phyloP scores from a whole-genome alignment of 2,888 invertebrate species.

The Drosophila yooni region DNA sequence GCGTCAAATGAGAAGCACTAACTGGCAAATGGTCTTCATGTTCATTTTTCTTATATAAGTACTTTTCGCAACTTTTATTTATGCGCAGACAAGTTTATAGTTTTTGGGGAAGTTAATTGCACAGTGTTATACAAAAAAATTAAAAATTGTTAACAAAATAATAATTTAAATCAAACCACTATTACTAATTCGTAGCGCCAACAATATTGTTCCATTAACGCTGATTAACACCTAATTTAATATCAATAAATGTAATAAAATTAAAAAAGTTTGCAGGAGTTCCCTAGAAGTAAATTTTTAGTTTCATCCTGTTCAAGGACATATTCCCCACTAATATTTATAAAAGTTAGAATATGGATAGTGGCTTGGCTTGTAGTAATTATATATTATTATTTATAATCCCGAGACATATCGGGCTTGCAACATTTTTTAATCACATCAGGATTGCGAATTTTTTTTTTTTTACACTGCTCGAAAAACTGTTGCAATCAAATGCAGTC shows the following conservation, averaged over 20 bases:
- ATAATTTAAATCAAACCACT: background rate
- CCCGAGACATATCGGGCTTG: background rate
- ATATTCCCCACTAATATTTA: background rate
- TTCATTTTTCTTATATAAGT: background rate
- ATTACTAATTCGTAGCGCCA: background rate
- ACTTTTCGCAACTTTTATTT: background rate
- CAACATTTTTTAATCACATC: background rate
- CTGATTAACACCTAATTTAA: background rate
- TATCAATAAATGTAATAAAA: background rate
- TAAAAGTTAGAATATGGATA: background rate
- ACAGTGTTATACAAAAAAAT: too few relatives aligned
- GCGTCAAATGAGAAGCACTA: background rate
- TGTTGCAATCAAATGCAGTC: background rate
- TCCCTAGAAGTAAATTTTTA: background rate
- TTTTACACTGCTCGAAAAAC: too few relatives aligned
- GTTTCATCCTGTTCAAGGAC: background rate
- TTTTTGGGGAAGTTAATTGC: too few relatives aligned
- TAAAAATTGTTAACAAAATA: background rate
- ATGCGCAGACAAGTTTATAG: background rate
- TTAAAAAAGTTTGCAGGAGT: background rate
- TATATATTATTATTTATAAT: background rate
- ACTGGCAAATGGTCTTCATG: background rate
- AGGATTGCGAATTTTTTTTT: background rate
- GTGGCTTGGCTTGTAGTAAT: background rate
- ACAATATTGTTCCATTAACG: background rate